These are phyloP conservation scores for Noctua janthe DNA, from an alignment of 2,888 invertebrate species.

Conservation along the genomic window DNA sequence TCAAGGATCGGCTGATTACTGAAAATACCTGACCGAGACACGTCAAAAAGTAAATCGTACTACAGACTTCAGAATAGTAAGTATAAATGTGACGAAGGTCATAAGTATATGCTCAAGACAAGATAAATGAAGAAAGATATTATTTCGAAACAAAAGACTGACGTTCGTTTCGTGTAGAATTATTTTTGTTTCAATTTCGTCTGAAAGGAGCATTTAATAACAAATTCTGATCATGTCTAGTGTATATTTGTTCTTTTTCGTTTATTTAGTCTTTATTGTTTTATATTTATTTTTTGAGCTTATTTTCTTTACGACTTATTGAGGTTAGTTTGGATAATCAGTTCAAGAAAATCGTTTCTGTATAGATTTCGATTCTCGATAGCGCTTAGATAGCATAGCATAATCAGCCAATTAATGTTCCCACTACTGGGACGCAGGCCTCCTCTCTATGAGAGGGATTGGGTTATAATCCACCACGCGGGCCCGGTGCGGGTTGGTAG, in stretches of 20 bases:
- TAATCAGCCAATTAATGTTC: too few species aligned
- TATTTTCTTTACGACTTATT: neutral
- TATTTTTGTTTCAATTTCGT: conserved; percentile 32
- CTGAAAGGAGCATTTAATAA: conserved; percentile 29
- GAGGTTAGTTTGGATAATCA: neutral
- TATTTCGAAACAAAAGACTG: conserved; percentile 21
- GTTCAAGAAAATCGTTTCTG: neutral
- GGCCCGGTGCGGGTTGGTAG: too few species aligned
- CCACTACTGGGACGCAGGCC: too few species aligned
- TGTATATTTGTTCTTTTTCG: conserved; percentile 13
- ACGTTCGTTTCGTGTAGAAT: conserved; percentile 7
- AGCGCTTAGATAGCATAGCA: too few species aligned
- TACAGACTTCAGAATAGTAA: neutral
- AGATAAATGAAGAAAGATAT: conserved; percentile 30
- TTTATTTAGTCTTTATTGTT: conserved; percentile 5
- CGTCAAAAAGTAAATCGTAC: neutral
- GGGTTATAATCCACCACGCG: too few species aligned
- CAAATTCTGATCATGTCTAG: conserved; percentile 12
- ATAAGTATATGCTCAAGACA: neutral
- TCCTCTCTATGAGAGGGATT: too few species aligned
- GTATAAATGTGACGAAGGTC: neutral
- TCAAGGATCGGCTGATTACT: neutral
- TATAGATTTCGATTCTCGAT: neutral
- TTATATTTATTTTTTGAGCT: neutral
- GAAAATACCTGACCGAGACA: neutral